Evolutionary conservation across 2,113 vertebrate species (phyloP), one percentile per base, ranked within the genome.

Genomic region (Scomber scombrus): DNA sequence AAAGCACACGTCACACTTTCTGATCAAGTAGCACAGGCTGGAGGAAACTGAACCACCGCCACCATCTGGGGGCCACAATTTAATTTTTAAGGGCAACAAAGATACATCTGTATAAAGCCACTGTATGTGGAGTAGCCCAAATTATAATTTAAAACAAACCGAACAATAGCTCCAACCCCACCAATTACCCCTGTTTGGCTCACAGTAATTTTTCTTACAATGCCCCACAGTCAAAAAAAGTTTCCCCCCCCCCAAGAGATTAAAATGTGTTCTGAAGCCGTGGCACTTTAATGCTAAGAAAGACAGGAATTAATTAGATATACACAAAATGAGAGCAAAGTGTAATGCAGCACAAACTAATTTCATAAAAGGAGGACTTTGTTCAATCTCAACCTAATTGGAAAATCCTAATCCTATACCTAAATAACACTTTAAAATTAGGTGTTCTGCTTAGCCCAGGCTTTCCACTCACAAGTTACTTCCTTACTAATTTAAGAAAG

Each of bases 331-430:
- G 73, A 86, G 86, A 88, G 81, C 80, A 88, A 80, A 81, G 63
- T 78, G 61, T 89, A 88, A 89, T 77, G 87, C 85, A 89, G 87
- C 86, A 87, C 75, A 85, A 92, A 92, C 90, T 92, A 83, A 93
- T 92, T 90, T 87, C 62, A 81, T 87, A 82, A 92, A 92, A 89
- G 76, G 74, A 79, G 85, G 85, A 79, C 84, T 84, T 86, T 78
- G 87, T 86, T 84, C 78, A 91, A 92, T 90, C 82, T 83, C 67
- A 87, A 73, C 75, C 75, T 91, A 92, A 91, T 88, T 91, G 88
- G 78, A 89, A 86, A 87, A 67, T 78, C 76, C 57, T 85, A 92
- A 92, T 89, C 91, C 91, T 74, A 81, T 62, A 58, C 77, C 71
- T 72, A 86, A 93, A 91, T 88, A 87, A 81, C 82, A 84, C 68